Evolutionary conservation across 2,888 invertebrate genomes (phyloP).

Genomic region (Serripes groenlandicus): DNA sequence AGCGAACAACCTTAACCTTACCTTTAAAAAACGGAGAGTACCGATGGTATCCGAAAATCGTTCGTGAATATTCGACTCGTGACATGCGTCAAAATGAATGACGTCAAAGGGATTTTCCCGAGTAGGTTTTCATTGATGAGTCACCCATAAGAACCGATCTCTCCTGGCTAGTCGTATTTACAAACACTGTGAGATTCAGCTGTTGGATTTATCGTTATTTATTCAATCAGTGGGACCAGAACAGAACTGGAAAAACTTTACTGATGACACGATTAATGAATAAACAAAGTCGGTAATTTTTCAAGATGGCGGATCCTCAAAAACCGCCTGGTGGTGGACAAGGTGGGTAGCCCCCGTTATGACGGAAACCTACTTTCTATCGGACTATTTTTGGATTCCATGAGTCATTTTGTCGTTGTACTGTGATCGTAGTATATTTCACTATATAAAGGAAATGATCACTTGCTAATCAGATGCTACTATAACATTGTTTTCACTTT

Average conservation of each 20-base stretch:
- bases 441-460: conserved; percentile 56
- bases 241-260: conserved; percentile 37
- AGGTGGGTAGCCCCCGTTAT: conserved; percentile 75
- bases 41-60: conserved; percentile 25
- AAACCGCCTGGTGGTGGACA: conserved; percentile 77
- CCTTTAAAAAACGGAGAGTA: not conserved
- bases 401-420: conserved; percentile 71
- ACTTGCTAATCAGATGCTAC: conserved; percentile 23
- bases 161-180: conserved; percentile 76
- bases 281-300: conserved; percentile 69
- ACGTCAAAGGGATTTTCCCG: conserved; percentile 85
- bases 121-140: conserved; percentile 83
- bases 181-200: conserved; percentile 54
- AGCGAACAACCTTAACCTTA: not conserved
- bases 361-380: conserved; percentile 68
- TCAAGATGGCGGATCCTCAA: conserved; percentile 83
- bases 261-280: conserved; percentile 62
- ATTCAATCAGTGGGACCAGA: conserved; percentile 49
- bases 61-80: conserved; percentile 51
- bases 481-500: not conserved
- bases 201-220: conserved; percentile 45
- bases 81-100: conserved; percentile 65
- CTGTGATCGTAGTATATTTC: conserved; percentile 45
- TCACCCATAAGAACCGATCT: conserved; percentile 83
- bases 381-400: conserved; percentile 77